Percentiles rank a stretch among this genome's conserved stretches.
Evolutionary conservation across 2,797 vertebrate genomes (phyloP).

Genomic region (Rhinatrema bivittatum): DNA sequence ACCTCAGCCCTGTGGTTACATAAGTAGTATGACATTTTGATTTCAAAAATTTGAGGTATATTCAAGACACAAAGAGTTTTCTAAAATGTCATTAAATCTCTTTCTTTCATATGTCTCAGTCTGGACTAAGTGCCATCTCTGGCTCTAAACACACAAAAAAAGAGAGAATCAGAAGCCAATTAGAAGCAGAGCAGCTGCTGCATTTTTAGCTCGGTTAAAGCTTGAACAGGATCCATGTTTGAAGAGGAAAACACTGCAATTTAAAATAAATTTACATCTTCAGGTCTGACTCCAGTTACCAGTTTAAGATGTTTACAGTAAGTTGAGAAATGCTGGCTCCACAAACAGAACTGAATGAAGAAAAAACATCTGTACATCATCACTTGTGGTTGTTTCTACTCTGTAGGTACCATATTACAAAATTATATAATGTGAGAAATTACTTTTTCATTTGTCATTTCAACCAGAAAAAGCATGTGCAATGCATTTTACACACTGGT

Average conservation of each 20-base stretch:
- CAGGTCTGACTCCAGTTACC: constrained; percentile 15
- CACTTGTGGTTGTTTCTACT: constrained; percentile 22
- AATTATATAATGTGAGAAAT: constrained; percentile 12
- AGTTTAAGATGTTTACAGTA: constrained; percentile 19
- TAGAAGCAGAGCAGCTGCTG: constrained; percentile 22
- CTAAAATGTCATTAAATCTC: too few relatives aligned
- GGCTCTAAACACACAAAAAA: too few relatives aligned
- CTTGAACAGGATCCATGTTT: constrained; percentile 20
- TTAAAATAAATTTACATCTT: constrained; percentile 30
- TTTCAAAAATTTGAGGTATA: too few relatives aligned
- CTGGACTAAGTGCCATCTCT: too few relatives aligned
- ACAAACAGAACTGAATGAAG: constrained; percentile 9
- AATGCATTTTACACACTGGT: neutral
- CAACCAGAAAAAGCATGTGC: constrained; percentile 3
- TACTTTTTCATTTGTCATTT: constrained; percentile 21
- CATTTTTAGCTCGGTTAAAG: constrained; percentile 17
- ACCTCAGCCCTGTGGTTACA: too few relatives aligned
- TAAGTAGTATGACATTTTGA: too few relatives aligned
- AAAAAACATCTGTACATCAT: constrained; percentile 22
- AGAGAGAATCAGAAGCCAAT: too few relatives aligned
- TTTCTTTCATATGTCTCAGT: too few relatives aligned
- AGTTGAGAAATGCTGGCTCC: constrained; percentile 21
- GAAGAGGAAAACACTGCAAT: constrained; percentile 13
- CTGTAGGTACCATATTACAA: constrained; percentile 20
- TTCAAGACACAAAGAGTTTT: too few relatives aligned